Percentiles rank a stretch among this genome's conserved stretches.
Evolutionary conservation across 2,888 invertebrate genomes (phyloP).

Genomic region (Meloe dianella): DNA sequence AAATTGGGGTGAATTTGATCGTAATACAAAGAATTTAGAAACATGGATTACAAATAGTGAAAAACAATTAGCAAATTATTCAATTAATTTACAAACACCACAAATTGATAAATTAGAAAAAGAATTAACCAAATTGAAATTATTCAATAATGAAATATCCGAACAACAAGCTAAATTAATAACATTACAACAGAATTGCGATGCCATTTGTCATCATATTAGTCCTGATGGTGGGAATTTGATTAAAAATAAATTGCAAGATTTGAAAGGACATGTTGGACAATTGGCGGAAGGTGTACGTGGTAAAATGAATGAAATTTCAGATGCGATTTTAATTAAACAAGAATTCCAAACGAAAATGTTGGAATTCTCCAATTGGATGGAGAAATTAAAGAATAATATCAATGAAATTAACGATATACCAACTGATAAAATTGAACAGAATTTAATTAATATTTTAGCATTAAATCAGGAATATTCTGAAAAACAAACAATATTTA

Average conservation of each 20-base stretch:
- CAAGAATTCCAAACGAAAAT: slow-evolving; percentile 85
- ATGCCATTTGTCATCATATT: slow-evolving; percentile 77
- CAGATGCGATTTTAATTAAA: slow-evolving; percentile 79
- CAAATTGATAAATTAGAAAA: slow-evolving; percentile 78
- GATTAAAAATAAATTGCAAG: slow-evolving; percentile 74
- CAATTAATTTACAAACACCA: slow-evolving; percentile 70
- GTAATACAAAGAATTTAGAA: slow-evolving; percentile 76
- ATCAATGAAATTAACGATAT: slow-evolving; percentile 82
- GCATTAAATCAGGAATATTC: slow-evolving; percentile 83
- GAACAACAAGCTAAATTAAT: slow-evolving; percentile 85
- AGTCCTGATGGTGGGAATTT: slow-evolving; percentile 77
- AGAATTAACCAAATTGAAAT: slow-evolving; percentile 77
- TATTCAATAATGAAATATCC: slow-evolving; percentile 83
- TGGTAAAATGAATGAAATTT: slow-evolving; percentile 77
- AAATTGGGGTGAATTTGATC: slow-evolving; percentile 84
- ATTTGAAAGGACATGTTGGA: slow-evolving; percentile 75
- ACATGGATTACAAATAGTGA: slow-evolving; percentile 77
- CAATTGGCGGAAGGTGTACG: slow-evolving; percentile 79
- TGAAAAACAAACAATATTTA: slow-evolving; percentile 79
- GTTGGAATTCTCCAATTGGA: slow-evolving; percentile 80
- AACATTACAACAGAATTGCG: slow-evolving; percentile 78
- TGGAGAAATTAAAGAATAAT: slow-evolving; percentile 74
- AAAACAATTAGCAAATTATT: slow-evolving; percentile 65
- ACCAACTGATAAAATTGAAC: slow-evolving; percentile 80
- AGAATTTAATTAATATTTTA: slow-evolving; percentile 78